These are phyloP conservation scores for Enoplosus armatus DNA, from an alignment of 2,797 vertebrate genomes.

Conservation along the genomic window DNA sequence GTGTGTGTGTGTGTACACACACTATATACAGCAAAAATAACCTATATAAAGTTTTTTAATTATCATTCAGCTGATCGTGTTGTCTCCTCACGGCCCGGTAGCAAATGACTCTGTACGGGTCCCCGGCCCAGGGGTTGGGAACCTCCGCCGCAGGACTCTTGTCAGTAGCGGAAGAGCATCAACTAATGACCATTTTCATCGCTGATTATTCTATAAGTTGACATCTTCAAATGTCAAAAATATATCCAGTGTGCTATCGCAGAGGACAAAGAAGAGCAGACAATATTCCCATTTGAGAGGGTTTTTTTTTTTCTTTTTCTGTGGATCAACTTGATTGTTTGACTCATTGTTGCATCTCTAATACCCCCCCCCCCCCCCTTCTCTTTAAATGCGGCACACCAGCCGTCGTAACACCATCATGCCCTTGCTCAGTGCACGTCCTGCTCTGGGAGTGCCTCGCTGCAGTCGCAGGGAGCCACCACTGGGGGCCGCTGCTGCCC, in stretches of 20 bases:
- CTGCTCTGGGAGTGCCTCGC: neutral
- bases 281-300: neutral
- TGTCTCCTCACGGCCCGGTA: too few relatives aligned
- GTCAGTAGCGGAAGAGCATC: neutral
- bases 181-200: neutral
- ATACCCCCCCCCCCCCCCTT: too few relatives aligned
- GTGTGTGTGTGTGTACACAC: too few relatives aligned
- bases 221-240: neutral
- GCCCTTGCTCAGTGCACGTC: neutral
- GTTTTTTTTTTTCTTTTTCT: neutral
- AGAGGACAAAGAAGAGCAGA: neutral
- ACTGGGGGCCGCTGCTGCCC: conserved; percentile 14
- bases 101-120: too few relatives aligned
- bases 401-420: too few relatives aligned
- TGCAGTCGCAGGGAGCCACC: neutral
- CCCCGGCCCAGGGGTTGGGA: neutral
- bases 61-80: too few relatives aligned
- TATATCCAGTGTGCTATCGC: neutral
- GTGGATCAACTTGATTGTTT: too few relatives aligned
- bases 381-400: neutral
- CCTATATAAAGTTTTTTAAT: too few relatives aligned
- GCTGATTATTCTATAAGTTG: too few relatives aligned
- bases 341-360: neutral
- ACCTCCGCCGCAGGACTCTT: neutral
- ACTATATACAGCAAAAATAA: too few relatives aligned